These are phyloP conservation scores for Sapayoa aenigma DNA, from an alignment of 2,113 vertebrate species.

Conservation along the genomic window DNA sequence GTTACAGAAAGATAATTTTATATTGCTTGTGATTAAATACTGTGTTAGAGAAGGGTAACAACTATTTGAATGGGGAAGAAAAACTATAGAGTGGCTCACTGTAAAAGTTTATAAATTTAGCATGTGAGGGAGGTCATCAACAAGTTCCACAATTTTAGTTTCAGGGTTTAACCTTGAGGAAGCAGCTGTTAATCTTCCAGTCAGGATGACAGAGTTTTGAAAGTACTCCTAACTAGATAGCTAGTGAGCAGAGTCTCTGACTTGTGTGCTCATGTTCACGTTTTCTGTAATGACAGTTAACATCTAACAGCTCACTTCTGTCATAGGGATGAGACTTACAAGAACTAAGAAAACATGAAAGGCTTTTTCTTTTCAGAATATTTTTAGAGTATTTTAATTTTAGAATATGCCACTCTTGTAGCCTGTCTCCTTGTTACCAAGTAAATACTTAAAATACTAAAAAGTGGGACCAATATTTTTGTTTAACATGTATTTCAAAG, in stretches of 20 bases:
- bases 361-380: background rate
- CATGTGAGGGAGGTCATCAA: background rate
- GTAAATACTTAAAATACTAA: background rate
- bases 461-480: background rate
- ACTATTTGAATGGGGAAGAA: background rate
- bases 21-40: background rate
- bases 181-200: background rate
- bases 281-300: background rate
- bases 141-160: background rate
- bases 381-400: background rate
- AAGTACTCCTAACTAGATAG: background rate
- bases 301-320: background rate
- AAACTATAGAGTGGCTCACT: background rate
- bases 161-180: background rate
- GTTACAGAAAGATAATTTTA: background rate
- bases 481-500: background rate
- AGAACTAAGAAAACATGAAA: background rate
- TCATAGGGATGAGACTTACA: background rate
- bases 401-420: background rate
- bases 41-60: conserved; percentile 7
- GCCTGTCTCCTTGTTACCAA: background rate
- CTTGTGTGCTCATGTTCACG: accelerated
- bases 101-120: background rate
- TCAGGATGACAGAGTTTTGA: background rate
- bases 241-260: background rate